Evolutionary conservation across 2,888 invertebrate species (phyloP).

Genomic region (Erynnis tages): DNA sequence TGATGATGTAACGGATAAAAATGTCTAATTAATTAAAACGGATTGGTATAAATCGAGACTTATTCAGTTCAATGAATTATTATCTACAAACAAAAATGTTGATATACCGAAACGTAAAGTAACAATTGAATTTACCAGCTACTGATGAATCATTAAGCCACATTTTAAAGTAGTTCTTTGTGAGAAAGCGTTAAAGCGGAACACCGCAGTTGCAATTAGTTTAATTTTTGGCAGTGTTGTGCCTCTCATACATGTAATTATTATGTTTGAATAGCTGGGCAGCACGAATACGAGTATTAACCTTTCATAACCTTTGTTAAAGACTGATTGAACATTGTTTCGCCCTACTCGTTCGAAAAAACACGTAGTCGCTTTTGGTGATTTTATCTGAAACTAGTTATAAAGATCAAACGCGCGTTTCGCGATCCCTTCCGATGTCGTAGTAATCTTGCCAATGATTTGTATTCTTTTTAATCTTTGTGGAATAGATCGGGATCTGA

Average conservation of each 20-base stretch:
- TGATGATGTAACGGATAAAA: constrained; percentile 22
- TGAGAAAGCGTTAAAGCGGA: too few relatives aligned
- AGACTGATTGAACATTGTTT: constrained; percentile 1
- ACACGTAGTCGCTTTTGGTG: constrained; percentile 26
- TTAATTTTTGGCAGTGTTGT: constrained; percentile 1
- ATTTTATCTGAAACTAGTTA: constrained; percentile 10
- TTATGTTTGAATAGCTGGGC: background rate
- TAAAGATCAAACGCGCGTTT: constrained; percentile 5
- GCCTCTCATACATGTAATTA: constrained; percentile 1
- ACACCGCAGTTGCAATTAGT: background rate
- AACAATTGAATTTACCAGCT: constrained; percentile 9
- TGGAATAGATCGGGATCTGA: constrained; percentile 16
- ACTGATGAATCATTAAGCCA: constrained; percentile 9
- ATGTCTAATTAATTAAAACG: constrained; percentile 18
- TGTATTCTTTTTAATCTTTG: background rate
- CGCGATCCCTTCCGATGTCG: constrained; percentile 8
- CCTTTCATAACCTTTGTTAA: constrained; percentile 6
- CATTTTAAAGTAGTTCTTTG: constrained; percentile 3
- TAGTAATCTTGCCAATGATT: constrained; percentile 16
- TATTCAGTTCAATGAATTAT: constrained; percentile 24
- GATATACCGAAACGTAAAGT: constrained; percentile 14
- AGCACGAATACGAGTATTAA: background rate
- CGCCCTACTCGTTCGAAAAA: constrained; percentile 1
- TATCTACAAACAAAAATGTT: constrained; percentile 14
- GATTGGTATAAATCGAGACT: constrained; percentile 26